These are phyloP conservation scores for Drosophila birchii DNA, from an alignment of 2,888 invertebrate genomes.

Conservation along the genomic window DNA sequence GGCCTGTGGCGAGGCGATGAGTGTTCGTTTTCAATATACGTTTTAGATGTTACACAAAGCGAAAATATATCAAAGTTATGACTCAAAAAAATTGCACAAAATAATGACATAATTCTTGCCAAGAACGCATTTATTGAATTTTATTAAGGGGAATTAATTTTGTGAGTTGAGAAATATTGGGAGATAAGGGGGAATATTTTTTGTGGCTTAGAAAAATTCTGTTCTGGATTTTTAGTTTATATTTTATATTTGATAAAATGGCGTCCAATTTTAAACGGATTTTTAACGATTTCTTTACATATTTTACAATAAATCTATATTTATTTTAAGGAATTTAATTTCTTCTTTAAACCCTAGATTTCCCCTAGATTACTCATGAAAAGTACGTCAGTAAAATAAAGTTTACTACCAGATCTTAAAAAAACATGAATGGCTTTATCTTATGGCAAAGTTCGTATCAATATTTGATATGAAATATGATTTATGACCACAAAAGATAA, in stretches of 20 bases:
- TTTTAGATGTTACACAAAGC: background rate
- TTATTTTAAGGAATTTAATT: background rate
- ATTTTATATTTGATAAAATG: too few species aligned
- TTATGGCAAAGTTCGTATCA: background rate
- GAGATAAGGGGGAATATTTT: too few species aligned
- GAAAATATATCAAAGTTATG: slow-evolving; percentile 3
- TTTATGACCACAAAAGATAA: slow-evolving; percentile 1
- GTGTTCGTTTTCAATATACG: slow-evolving; percentile 1
- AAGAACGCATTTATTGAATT: too few species aligned
- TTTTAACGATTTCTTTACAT: too few species aligned
- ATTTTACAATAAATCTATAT: background rate
- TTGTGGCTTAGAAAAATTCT: too few species aligned
- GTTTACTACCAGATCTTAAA: background rate
- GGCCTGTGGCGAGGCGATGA: slow-evolving; percentile 21
- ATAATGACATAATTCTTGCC: too few species aligned
- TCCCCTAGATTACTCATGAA: background rate
- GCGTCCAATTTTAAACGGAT: too few species aligned
- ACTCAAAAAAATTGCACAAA: background rate
- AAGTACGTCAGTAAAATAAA: background rate
- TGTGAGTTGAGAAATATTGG: too few species aligned
- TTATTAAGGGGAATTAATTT: too few species aligned
- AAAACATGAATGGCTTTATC: slow-evolving; percentile 7
- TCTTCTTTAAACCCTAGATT: too few species aligned
- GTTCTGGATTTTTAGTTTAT: too few species aligned
- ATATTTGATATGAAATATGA: slow-evolving; percentile 16